Conservation (phyloP, 37 sponge, comb jelly and placozoan genomes). For the Amphimedon queenslandica region DNA sequence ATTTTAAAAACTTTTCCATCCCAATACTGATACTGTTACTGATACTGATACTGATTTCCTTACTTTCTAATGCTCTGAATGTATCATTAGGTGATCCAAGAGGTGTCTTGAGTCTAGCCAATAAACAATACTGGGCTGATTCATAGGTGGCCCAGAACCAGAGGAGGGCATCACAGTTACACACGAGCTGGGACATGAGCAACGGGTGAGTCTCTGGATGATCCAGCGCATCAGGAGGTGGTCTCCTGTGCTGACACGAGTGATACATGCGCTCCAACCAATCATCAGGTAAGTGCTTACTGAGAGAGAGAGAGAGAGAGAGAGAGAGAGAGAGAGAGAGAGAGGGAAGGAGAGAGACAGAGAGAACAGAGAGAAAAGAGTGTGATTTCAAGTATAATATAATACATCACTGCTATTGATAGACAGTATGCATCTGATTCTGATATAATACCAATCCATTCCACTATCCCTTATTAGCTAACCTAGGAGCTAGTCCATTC, state of each 20-base stretch:
- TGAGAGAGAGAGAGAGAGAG: constrained; percentile 17
- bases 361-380: neutral
- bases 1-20: too few species aligned
- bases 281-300: constrained; percentile 87
- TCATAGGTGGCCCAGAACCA: constrained; percentile 97
- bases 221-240: constrained; percentile 38
- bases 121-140: constrained; percentile 84
- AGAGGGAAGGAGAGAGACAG: constrained; percentile 14
- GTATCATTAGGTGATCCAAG: constrained; percentile 87
- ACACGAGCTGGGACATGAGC: constrained; percentile 66
- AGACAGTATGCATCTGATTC: constrained; percentile 1
- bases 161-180: constrained; percentile 86
- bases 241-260: constrained; percentile 79
- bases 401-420: constrained; percentile 1
- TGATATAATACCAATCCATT: neutral
- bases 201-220: constrained; percentile 77
- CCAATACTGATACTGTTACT: too few species aligned
- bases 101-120: constrained; percentile 87
- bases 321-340: constrained; percentile 5
- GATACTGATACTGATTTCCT: too few species aligned
- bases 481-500: constrained; percentile 84
- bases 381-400: neutral
- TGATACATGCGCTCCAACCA: constrained; percentile 95
- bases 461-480: neutral
- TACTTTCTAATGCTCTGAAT: constrained; percentile 83